Conservation (phyloP, 2,888 invertebrate genomes). For the Thereva nobilitata region DNA sequence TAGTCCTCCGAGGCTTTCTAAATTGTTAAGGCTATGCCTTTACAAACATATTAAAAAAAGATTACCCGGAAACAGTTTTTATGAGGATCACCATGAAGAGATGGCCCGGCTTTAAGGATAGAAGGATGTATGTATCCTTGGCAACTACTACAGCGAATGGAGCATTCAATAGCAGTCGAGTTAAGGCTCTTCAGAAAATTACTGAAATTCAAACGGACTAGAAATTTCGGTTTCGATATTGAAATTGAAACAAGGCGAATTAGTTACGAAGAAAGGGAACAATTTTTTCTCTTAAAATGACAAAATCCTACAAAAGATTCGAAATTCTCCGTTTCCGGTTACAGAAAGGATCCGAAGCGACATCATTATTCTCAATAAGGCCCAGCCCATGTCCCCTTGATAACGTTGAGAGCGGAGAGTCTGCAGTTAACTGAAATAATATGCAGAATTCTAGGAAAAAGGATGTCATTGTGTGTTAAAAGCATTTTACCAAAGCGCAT, state of each 20-base stretch:
- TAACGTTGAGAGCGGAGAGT: neutral
- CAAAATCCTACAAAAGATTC: neutral
- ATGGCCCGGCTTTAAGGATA: slow-evolving; percentile 4
- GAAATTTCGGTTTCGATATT: neutral
- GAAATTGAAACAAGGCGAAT: neutral
- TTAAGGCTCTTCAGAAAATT: slow-evolving; percentile 17
- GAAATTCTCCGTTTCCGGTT: slow-evolving; percentile 7
- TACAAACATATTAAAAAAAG: slow-evolving; percentile 41
- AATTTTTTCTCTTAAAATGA: too few relatives aligned
- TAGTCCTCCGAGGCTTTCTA: slow-evolving; percentile 19
- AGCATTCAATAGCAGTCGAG: neutral
- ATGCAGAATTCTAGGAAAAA: slow-evolving; percentile 11
- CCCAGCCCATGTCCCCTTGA: neutral
- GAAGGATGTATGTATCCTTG: neutral
- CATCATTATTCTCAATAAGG: slow-evolving; percentile 11
- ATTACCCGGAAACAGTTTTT: slow-evolving; percentile 39
- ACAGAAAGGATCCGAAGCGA: slow-evolving; percentile 3
- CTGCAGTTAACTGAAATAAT: slow-evolving; percentile 13
- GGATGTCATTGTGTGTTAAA: slow-evolving; percentile 28
- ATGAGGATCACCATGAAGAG: slow-evolving; percentile 16
- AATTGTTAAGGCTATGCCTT: slow-evolving; percentile 37
- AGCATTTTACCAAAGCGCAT: slow-evolving; percentile 35
- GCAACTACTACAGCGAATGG: neutral
- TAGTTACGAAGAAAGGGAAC: too few relatives aligned
- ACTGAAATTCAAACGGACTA: slow-evolving; percentile 6